Evolutionary conservation across 2,113 vertebrate genomes (phyloP).

Genomic region (Corynorhinus townsendii): DNA sequence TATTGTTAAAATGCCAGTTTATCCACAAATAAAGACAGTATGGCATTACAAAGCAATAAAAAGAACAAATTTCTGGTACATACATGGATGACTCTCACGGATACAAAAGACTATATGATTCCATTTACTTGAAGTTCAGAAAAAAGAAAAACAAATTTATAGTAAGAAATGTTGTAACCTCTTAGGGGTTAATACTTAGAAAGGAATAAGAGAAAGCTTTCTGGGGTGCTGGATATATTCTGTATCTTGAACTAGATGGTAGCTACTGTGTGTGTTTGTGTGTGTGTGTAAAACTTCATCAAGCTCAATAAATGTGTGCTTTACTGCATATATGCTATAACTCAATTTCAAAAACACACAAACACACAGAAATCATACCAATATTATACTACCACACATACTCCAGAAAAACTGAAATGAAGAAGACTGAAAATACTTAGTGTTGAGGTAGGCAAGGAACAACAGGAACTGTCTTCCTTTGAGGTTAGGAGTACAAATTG

Average conservation of each 20-base stretch:
- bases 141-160: not conserved
- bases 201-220: not conserved
- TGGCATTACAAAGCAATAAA: not conserved
- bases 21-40: not conserved
- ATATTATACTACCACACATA: not conserved
- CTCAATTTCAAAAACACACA: not conserved
- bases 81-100: not conserved
- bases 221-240: not conserved
- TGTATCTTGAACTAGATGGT: not conserved
- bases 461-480: not conserved
- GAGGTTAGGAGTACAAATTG: not conserved
- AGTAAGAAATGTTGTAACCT: not conserved
- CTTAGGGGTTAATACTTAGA: not conserved
- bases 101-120: not conserved
- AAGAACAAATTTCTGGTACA: not conserved
- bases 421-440: not conserved
- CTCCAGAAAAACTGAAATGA: not conserved
- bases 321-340: not conserved
- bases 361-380: not conserved
- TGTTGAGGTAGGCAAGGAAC: not conserved
- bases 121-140: not conserved
- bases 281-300: not conserved
- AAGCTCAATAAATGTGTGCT: not conserved
- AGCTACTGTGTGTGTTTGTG: not conserved
- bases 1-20: slow-evolving; percentile 21